Evolutionary conservation across 1,140 invertebrate species (phyloP).

Genomic region (Brachionus manjavacas): DNA sequence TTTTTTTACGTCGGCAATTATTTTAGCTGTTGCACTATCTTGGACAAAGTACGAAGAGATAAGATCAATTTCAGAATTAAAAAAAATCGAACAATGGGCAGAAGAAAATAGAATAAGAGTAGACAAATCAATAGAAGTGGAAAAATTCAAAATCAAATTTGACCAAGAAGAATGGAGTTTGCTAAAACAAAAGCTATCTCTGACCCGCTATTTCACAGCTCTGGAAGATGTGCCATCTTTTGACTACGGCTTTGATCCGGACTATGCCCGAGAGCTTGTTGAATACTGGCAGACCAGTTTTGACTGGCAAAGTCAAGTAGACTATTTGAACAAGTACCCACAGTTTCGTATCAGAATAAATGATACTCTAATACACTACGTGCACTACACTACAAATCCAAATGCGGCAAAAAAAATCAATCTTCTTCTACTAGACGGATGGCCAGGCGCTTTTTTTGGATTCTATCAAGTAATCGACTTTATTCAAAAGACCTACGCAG

Average conservation of each 20-base stretch:
- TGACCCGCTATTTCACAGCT: neutral
- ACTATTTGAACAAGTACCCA: slow-evolving; percentile 66
- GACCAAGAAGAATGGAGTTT: slow-evolving; percentile 34
- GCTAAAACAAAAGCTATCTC: neutral
- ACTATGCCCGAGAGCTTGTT: slow-evolving; percentile 60
- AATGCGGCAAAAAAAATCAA: slow-evolving; percentile 53
- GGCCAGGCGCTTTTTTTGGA: slow-evolving; percentile 78
- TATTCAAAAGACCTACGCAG: slow-evolving; percentile 55
- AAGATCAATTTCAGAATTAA: neutral
- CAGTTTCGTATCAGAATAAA: slow-evolving; percentile 67
- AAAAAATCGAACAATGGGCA: slow-evolving; percentile 14
- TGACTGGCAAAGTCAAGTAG: slow-evolving; percentile 68
- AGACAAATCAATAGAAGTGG: neutral
- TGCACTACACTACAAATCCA: slow-evolving; percentile 59
- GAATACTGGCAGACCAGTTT: slow-evolving; percentile 71
- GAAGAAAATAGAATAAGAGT: neutral
- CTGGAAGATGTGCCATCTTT: neutral
- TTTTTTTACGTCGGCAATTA: neutral
- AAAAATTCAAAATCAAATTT: slow-evolving; percentile 7
- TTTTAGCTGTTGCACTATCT: neutral
- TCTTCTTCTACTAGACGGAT: slow-evolving; percentile 75
- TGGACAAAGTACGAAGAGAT: neutral
- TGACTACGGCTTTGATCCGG: slow-evolving; percentile 39
- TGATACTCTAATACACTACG: slow-evolving; percentile 69
- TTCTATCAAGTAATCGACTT: slow-evolving; percentile 69